A percentile compares a stretch with the other conserved stretches of the same genome.
Conservation (phyloP, 2,113 vertebrate species). For the Platysteira castanea region DNA sequence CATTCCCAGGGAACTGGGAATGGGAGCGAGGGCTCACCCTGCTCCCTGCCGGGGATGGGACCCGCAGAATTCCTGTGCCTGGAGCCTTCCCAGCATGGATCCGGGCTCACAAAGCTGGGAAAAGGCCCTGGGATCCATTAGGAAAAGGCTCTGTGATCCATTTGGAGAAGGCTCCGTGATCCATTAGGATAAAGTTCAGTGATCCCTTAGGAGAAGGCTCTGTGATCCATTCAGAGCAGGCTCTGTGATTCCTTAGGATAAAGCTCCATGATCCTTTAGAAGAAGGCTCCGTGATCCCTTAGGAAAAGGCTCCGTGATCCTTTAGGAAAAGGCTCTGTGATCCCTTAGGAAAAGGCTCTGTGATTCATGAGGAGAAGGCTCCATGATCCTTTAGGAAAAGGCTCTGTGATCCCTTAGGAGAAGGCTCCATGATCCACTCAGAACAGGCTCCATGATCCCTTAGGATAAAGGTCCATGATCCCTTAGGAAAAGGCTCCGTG, state of each 20-base stretch:
- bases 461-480: not conserved
- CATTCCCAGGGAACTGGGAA: not conserved
- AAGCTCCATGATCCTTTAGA: accelerated
- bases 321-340: accelerated
- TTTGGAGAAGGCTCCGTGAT: not conserved
- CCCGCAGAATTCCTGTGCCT: accelerated
- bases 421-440: not conserved
- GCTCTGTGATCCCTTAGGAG: accelerated
- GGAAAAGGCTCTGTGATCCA: accelerated
- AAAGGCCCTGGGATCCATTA: accelerated
- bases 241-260: accelerated
- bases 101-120: not conserved
- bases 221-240: accelerated
- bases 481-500: accelerated
- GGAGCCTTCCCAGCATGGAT: not conserved
- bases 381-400: accelerated
- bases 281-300: accelerated
- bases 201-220: not conserved
- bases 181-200: accelerated
- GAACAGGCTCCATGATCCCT: not conserved
- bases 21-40: accelerated
- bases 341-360: accelerated
- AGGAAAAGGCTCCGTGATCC: not conserved
- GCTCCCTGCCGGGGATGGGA: not conserved
- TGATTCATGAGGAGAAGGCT: not conserved